Percentiles rank a stretch among this genome's conserved stretches.
These are phyloP conservation scores for Cyclophora punctaria DNA, from an alignment of 2,888 invertebrate genomes.

Conservation along the genomic window DNA sequence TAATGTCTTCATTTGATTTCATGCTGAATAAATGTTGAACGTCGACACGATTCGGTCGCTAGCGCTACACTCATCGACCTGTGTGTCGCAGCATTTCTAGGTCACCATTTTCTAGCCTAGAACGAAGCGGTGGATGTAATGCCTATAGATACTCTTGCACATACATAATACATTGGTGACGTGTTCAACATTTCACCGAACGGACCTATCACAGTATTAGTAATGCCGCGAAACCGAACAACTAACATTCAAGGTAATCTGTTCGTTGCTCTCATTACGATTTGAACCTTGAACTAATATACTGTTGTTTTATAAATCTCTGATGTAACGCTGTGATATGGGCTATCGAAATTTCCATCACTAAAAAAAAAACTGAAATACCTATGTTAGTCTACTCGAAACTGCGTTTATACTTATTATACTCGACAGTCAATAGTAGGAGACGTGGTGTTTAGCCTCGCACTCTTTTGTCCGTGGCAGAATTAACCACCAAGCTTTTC, in stretches of 20 bases:
- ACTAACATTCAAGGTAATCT: constrained; percentile 28
- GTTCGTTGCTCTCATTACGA: constrained; percentile 25
- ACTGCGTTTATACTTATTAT: too few species aligned
- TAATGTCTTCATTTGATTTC: constrained; percentile 26
- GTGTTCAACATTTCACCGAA: neutral
- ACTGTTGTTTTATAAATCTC: neutral
- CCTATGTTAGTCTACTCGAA: too few species aligned
- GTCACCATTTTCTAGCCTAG: constrained; percentile 40
- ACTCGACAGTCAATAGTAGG: too few species aligned
- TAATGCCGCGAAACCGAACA: constrained; percentile 29
- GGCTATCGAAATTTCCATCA: too few species aligned
- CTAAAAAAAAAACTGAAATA: too few species aligned
- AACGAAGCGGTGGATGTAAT: constrained; percentile 19
- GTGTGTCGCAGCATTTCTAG: constrained; percentile 49
- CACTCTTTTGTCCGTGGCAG: too few species aligned
- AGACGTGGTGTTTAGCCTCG: too few species aligned
- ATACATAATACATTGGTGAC: constrained; percentile 5
- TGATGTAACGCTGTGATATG: too few species aligned
- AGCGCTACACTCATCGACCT: constrained; percentile 37
- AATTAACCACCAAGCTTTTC: too few species aligned
- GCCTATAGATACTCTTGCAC: neutral
- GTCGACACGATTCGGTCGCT: constrained; percentile 26
- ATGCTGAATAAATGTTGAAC: constrained; percentile 23
- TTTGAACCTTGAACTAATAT: constrained; percentile 29
- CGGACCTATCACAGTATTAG: constrained; percentile 22